phyloP scores from a whole-genome alignment of 2,113 vertebrate genomes.

The Mobula birostris region DNA sequence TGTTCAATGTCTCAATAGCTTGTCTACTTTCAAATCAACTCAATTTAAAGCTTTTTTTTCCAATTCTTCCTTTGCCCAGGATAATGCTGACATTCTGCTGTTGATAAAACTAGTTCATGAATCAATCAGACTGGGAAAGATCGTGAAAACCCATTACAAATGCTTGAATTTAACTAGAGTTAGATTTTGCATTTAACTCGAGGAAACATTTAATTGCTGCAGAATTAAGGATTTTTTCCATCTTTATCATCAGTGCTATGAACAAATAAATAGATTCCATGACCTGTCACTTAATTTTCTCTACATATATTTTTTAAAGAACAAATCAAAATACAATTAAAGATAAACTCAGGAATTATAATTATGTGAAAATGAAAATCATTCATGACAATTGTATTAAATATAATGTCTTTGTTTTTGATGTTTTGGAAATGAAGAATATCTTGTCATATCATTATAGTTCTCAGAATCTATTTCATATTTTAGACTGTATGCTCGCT shows the following conservation, averaged over 20 bases:
- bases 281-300: background rate
- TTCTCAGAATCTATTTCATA: background rate
- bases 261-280: background rate
- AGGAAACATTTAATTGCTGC: background rate
- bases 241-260: background rate
- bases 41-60: background rate
- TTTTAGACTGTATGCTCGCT: background rate
- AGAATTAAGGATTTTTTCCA: background rate
- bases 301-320: background rate
- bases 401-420: too few species aligned
- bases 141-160: slow-evolving; percentile 12
- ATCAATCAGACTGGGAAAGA: background rate
- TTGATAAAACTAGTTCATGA: slow-evolving; percentile 18
- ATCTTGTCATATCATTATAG: background rate
- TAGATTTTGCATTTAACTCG: background rate
- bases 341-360: background rate
- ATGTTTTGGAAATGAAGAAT: background rate
- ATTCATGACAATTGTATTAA: too few species aligned
- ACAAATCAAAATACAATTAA: background rate
- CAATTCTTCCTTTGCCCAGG: background rate
- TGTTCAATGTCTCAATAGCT: background rate
- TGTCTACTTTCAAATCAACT: slow-evolving; percentile 3
- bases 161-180: background rate
- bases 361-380: too few species aligned
- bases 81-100: background rate